Conservation (phyloP, 2,113 vertebrate species). For the Ciconia boyciana region DNA sequence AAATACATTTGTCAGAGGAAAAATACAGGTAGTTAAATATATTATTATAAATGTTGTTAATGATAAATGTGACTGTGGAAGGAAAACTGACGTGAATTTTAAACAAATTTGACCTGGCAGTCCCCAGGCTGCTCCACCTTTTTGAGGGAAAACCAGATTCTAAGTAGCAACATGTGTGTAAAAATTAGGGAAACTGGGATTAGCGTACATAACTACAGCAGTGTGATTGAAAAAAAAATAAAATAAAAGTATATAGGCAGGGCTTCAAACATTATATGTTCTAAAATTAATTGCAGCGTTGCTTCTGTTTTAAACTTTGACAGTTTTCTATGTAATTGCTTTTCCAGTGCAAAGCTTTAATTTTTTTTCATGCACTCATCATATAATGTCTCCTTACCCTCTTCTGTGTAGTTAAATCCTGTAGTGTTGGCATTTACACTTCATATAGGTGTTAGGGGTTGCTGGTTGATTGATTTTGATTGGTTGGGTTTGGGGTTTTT, state of each 20-base stretch:
- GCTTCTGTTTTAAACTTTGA: not conserved
- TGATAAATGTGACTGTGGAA: not conserved
- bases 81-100: not conserved
- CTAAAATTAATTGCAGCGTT: not conserved
- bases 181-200: not conserved
- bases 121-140: not conserved
- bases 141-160: not conserved
- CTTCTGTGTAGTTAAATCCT: not conserved
- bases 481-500: not conserved
- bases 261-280: not conserved
- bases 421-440: not conserved
- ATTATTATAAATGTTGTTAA: not conserved
- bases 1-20: conserved; percentile 97
- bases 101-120: not conserved
- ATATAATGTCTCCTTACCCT: not conserved
- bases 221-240: not conserved
- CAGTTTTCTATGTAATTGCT: not conserved
- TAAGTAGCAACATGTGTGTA: not conserved
- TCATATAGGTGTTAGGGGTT: not conserved
- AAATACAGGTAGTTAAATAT: conserved; percentile 88
- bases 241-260: not conserved
- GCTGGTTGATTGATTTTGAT: not conserved
- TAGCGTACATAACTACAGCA: not conserved
- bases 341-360: not conserved
- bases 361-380: not conserved